Percentiles rank a stretch among this genome's conserved stretches.
phyloP scores from a whole-genome alignment of 2,888 invertebrate species.

The Stratiomys singularior region DNA sequence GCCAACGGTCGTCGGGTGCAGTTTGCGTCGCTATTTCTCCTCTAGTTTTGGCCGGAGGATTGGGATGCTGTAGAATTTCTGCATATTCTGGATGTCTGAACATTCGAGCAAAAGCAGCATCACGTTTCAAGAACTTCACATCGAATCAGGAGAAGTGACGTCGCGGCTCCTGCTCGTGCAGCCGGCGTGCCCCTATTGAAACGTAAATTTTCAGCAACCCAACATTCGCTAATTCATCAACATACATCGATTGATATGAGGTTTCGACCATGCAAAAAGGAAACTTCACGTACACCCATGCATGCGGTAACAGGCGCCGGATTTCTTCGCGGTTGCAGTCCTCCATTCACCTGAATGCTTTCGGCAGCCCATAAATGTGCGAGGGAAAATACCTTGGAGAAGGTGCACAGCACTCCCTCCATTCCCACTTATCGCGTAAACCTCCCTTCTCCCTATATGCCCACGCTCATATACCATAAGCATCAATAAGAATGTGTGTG shows the following conservation, averaged over 20 bases:
- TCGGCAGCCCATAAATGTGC: neutral
- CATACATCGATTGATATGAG: neutral
- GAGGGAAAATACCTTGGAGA: neutral
- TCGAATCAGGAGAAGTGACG: constrained; percentile 35
- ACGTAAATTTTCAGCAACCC: neutral
- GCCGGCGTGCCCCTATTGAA: neutral
- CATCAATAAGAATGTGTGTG: too few relatives aligned
- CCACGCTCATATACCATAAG: neutral
- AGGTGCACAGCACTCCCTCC: neutral
- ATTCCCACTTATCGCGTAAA: neutral
- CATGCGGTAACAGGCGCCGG: constrained; percentile 37
- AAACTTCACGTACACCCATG: neutral
- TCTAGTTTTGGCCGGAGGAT: constrained; percentile 16
- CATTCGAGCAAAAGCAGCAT: neutral
- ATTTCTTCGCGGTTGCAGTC: constrained; percentile 44
- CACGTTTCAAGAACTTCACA: neutral
- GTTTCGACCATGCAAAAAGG: neutral
- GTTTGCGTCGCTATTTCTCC: constrained; percentile 12
- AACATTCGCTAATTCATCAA: neutral
- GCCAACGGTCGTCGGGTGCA: constrained; percentile 32
- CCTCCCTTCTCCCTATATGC: neutral
- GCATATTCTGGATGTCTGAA: neutral
- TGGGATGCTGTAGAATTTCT: constrained; percentile 40
- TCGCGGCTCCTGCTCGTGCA: constrained; percentile 42
- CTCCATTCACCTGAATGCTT: constrained; percentile 47